Conservation (phyloP, 2,797 vertebrate species). For the Dicrostonyx torquatus region DNA sequence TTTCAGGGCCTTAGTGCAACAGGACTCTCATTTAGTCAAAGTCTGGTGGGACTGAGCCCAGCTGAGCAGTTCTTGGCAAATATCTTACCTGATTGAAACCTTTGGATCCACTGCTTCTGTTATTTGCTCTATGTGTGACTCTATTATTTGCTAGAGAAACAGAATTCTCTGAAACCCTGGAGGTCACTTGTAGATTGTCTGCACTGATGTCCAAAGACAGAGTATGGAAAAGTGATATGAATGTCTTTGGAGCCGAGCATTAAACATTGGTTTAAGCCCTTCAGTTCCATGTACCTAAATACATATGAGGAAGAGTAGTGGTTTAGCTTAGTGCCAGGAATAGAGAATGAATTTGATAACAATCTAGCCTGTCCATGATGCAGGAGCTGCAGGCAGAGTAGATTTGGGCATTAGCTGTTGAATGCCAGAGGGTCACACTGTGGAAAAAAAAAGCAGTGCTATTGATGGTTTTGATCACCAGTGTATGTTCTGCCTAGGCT, state of each 20-base stretch:
- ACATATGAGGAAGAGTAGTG: neutral
- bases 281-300: neutral
- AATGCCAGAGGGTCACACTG: neutral
- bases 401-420: neutral
- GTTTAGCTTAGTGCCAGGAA: neutral
- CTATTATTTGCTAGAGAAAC: neutral
- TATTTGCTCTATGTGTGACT: neutral
- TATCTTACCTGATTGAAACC: neutral
- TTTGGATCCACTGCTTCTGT: neutral
- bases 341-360: neutral
- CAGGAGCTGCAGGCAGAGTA: neutral
- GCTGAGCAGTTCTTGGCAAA: neutral
- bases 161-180: neutral
- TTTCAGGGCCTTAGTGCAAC: neutral
- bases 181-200: neutral
- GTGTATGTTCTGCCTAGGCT: neutral
- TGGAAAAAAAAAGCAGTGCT: neutral
- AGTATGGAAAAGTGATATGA: neutral
- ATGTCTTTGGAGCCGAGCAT: constrained; percentile 38
- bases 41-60: neutral
- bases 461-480: neutral
- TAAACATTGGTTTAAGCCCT: neutral
- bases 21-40: neutral
- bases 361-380: neutral
- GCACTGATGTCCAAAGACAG: neutral